phyloP scores from a whole-genome alignment of 2,888 invertebrate species.

The Tipula lateralis region DNA sequence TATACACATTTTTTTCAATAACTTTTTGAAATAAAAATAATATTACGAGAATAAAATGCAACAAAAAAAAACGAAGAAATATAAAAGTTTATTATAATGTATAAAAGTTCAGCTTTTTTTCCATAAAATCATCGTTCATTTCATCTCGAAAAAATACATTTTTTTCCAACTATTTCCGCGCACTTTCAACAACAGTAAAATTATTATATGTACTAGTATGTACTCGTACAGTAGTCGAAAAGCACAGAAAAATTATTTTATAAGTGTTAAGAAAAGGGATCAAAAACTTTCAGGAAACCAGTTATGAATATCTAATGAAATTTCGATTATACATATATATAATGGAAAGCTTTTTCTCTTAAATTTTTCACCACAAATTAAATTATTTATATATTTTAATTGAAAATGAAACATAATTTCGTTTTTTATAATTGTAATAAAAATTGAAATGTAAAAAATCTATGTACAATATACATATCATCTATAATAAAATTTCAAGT shows the following conservation, averaged over 20 bases:
- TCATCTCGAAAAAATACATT: not conserved
- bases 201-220: not conserved
- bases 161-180: not conserved
- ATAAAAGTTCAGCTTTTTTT: not conserved
- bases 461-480: not conserved
- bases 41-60: not conserved
- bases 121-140: constrained; percentile 16
- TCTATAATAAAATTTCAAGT: not conserved
- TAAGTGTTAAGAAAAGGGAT: constrained; percentile 11
- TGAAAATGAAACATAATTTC: too few species aligned
- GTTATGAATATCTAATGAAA: constrained; percentile 19
- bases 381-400: not conserved
- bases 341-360: not conserved
- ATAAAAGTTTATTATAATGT: constrained; percentile 24
- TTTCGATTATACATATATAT: not conserved
- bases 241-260: not conserved
- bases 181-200: constrained; percentile 1
- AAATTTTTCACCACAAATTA: not conserved
- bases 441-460: not conserved
- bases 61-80: not conserved
- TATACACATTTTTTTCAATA: not conserved
- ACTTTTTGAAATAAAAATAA: not conserved
- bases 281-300: not conserved
- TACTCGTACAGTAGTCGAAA: not conserved
- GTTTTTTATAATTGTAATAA: not conserved